A percentile compares a stretch with the other conserved stretches of the same genome.
These are phyloP conservation scores for Phrynocephalus versicolor DNA, from an alignment of 2,113 vertebrate genomes.

Conservation along the genomic window DNA sequence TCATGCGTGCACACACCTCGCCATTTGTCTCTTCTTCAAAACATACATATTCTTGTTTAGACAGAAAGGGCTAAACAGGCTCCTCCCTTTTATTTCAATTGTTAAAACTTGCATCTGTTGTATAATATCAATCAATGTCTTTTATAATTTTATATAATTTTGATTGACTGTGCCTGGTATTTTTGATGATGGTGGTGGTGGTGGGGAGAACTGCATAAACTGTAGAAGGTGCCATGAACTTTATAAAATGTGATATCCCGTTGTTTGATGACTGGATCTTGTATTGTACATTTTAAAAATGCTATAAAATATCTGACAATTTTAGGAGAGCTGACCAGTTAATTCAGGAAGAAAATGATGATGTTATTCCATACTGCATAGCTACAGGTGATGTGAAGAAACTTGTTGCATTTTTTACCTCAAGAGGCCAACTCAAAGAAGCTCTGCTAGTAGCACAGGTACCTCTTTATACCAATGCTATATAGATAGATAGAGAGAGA, in stretches of 20 bases:
- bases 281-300: background rate
- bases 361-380: slow-evolving; percentile 93
- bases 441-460: slow-evolving; percentile 94
- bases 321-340: slow-evolving; percentile 94
- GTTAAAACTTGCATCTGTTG: too few species aligned
- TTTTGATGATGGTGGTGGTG: background rate
- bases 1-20: too few species aligned
- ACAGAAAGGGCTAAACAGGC: too few species aligned
- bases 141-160: too few species aligned
- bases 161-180: too few species aligned
- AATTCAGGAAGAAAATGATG: slow-evolving; percentile 93
- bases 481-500: too few species aligned
- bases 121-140: too few species aligned
- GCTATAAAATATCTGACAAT: background rate
- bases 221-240: slow-evolving; percentile 10
- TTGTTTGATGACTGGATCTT: background rate
- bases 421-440: slow-evolving; percentile 91
- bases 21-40: too few species aligned
- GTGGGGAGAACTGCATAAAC: background rate
- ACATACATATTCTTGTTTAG: too few species aligned
- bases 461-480: slow-evolving; percentile 46
- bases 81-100: too few species aligned
- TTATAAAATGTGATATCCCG: background rate
- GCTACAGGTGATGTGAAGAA: slow-evolving; percentile 91
- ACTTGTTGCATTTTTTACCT: slow-evolving; percentile 88